These are phyloP conservation scores for Neoascia interrupta DNA, from an alignment of 2,888 invertebrate species.

Conservation along the genomic window DNA sequence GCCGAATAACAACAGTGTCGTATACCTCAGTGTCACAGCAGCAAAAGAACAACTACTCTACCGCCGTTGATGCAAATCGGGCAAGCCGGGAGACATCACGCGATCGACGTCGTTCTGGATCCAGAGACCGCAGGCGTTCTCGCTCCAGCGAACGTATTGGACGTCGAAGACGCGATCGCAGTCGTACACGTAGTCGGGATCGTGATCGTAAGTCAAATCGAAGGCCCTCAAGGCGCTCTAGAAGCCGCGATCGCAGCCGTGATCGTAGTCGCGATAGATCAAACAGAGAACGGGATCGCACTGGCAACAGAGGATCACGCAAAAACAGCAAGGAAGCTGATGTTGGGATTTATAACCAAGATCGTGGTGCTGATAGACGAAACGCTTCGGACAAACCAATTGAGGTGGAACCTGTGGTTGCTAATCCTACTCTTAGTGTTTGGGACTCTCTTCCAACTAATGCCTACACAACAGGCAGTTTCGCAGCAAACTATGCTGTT, in stretches of 20 bases:
- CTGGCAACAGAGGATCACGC: slow-evolving; percentile 74
- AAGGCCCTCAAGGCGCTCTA: slow-evolving; percentile 76
- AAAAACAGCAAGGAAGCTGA: slow-evolving; percentile 37
- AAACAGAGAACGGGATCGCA: slow-evolving; percentile 80
- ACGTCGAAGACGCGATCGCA: slow-evolving; percentile 78
- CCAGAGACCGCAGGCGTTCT: slow-evolving; percentile 77
- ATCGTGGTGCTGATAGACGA: slow-evolving; percentile 26
- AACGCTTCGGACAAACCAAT: slow-evolving; percentile 16
- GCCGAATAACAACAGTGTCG: no score
- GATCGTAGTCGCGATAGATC: slow-evolving; percentile 81
- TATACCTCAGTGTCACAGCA: slow-evolving; percentile 56
- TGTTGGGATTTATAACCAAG: slow-evolving; percentile 7
- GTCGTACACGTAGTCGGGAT: slow-evolving; percentile 80
- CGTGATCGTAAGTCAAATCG: slow-evolving; percentile 77
- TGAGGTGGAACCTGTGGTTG: slow-evolving; percentile 27
- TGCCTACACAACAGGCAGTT: slow-evolving; percentile 54
- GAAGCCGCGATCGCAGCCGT: slow-evolving; percentile 75
- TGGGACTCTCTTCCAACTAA: slow-evolving; percentile 56
- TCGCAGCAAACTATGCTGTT: slow-evolving; percentile 49
- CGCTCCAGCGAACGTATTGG: slow-evolving; percentile 75
- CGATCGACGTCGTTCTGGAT: slow-evolving; percentile 75
- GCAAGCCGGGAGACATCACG: slow-evolving; percentile 62
- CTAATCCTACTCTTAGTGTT: neutral
- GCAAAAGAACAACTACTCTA: slow-evolving; percentile 29
- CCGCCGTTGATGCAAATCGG: slow-evolving; percentile 4